Base-by-base conservation (phyloP, 2,888 invertebrate species). In the Creontiades dilutus region DNA sequence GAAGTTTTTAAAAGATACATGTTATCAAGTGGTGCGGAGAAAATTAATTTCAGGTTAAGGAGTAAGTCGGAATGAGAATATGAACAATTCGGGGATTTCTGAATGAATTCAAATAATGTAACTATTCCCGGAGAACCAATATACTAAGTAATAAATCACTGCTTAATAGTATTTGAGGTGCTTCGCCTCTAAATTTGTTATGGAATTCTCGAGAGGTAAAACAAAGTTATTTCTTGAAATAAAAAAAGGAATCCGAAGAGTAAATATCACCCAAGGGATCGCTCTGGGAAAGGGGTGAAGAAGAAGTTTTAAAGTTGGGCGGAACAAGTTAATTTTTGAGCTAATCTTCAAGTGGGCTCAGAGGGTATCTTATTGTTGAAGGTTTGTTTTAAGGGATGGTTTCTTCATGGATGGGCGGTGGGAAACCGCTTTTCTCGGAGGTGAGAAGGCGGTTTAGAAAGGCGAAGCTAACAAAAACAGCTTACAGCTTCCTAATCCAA, bases 241-340 rank as follows among this genome's bases (percentile, higher is more conserved):
- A n/a, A 57, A 57, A 55, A 57, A 57, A 57, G 19, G n/a, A 16
- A n/a, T n/a, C 57, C n/a, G 7, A 16, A n/a, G n/a, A 14, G n/a
- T 57, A 57, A n/a, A 57, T n/a, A n/a, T 57, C 57, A 57, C 57
- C 57, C 57, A 16, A 16, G 57, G n/a, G 57, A n/a, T n/a, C n/a
- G 7, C n/a, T 57, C n/a, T n/a, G 16, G n/a, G 57, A 7, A 57
- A 57, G n/a, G n/a, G 57, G 57, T 7, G 0, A n/a, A 57, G 57
- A n/a, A 57, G 19, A 57, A 57, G 16, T 57, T 57, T 57, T n/a
- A 7, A 57, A 57, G 57, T 57, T n/a, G 57, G 57, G 52, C 14
- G 57, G 19, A 57, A 57, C 57, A n/a, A 57, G 57, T 57, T 57
- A 57, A 57, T 57, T 57, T 57, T n/a, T 57, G 57, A 57, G 57